Conservation (phyloP, 2,797 vertebrate genomes). For the Gila robusta region DNA sequence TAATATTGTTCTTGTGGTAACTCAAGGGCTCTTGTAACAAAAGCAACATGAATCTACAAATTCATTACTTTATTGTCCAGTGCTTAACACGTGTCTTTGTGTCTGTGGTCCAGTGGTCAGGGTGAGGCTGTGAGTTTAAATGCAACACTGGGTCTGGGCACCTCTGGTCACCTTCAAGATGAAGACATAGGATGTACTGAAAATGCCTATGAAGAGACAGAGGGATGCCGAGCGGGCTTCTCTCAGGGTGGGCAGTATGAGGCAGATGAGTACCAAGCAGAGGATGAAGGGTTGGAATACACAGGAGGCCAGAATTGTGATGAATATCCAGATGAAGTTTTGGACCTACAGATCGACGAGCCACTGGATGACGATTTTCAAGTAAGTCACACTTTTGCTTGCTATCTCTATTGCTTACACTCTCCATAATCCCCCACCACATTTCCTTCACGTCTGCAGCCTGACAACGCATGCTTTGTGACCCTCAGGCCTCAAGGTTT, state of each 20-base stretch:
- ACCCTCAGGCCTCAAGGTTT: slow-evolving; percentile 91
- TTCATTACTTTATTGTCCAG: background rate
- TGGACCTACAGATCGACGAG: slow-evolving; percentile 96
- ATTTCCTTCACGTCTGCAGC: slow-evolving; percentile 71
- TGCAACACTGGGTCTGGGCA: slow-evolving; percentile 77
- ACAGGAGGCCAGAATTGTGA: slow-evolving; percentile 82
- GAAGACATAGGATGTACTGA: slow-evolving; percentile 80
- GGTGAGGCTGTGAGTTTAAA: slow-evolving; percentile 83
- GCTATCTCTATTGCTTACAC: slow-evolving; percentile 23
- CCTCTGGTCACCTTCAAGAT: slow-evolving; percentile 84
- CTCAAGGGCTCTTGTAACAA: background rate
- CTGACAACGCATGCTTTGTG: slow-evolving; percentile 85
- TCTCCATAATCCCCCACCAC: slow-evolving; percentile 5
- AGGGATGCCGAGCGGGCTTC: slow-evolving; percentile 61
- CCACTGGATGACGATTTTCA: slow-evolving; percentile 94
- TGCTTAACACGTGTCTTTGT: slow-evolving; percentile 16
- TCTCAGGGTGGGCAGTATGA: slow-evolving; percentile 68
- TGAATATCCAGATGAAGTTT: slow-evolving; percentile 89
- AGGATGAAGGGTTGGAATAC: slow-evolving; percentile 85
- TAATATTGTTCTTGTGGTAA: background rate
- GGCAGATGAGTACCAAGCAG: slow-evolving; percentile 78
- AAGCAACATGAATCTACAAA: background rate
- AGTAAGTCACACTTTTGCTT: slow-evolving; percentile 79
- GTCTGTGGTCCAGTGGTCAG: slow-evolving; percentile 78
- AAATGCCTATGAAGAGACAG: slow-evolving; percentile 78